Evolutionary conservation across 2,888 invertebrate genomes (phyloP).

Genomic region (Dynastes grantii): DNA sequence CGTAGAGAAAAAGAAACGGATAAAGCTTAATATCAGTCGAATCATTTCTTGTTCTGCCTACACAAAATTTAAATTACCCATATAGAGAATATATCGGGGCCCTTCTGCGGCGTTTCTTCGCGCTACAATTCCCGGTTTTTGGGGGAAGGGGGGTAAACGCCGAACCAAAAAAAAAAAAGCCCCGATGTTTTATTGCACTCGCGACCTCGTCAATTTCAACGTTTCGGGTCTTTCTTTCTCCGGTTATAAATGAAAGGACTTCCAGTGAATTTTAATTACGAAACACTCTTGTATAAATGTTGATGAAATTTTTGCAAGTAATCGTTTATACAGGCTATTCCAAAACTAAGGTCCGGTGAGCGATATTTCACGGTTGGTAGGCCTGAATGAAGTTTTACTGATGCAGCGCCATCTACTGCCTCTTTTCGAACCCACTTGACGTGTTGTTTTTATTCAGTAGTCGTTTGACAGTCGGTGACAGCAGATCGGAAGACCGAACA

Average conservation of each 20-base stretch:
- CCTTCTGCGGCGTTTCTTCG: conserved; percentile 6
- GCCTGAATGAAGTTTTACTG: no score
- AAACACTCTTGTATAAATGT: neutral
- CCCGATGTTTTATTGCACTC: conserved; percentile 19
- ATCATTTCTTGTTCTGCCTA: conserved; percentile 71
- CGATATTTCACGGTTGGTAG: no score
- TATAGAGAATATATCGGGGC: conserved; percentile 59
- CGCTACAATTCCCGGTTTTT: conserved; percentile 20
- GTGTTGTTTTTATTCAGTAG: no score
- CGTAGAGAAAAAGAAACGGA: conserved; percentile 53
- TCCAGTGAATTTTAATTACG: conserved; percentile 3
- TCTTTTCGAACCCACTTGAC: no score
- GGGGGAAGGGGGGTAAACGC: conserved; percentile 19
- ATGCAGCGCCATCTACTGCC: no score
- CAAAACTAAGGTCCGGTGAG: no score
- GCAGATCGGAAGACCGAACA: no score
- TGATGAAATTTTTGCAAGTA: no score
- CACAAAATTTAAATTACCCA: conserved; percentile 71
- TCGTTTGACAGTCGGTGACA: no score
- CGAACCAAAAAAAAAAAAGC: conserved; percentile 6
- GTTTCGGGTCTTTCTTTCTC: neutral
- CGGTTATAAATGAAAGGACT: conserved; percentile 18
- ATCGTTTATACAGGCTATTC: no score
- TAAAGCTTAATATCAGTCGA: conserved; percentile 70
- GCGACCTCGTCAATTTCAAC: conserved; percentile 22